A percentile compares a stretch with the other conserved stretches of the same genome.
Conservation (phyloP, 2,797 vertebrate species). For the Falco concolor region DNA sequence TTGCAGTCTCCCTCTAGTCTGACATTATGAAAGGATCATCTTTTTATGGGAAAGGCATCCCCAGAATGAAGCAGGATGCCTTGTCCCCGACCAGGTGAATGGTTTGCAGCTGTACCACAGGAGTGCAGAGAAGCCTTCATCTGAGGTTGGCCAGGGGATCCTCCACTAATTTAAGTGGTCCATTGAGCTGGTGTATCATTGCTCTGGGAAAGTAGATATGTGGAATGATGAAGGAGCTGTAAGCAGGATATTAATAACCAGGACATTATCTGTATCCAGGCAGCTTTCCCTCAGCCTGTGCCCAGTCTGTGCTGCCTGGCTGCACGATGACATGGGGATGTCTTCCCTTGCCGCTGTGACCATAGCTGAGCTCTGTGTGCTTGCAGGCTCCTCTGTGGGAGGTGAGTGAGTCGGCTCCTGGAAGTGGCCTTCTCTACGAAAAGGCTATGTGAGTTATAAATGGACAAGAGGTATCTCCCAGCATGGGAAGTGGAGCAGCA, state of each 20-base stretch:
- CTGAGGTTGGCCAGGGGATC: background rate
- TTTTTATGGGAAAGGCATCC: background rate
- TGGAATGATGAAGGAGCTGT: background rate
- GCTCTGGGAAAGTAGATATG: accelerated
- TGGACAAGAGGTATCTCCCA: background rate
- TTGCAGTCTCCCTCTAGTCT: background rate
- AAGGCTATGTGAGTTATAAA: background rate
- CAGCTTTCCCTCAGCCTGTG: background rate
- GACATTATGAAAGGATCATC: background rate
- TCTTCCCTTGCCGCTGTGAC: background rate
- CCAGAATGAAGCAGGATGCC: background rate
- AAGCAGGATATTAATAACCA: background rate
- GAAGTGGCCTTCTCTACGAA: background rate
- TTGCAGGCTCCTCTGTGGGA: background rate
- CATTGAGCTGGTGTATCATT: background rate
- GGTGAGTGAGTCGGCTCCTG: background rate
- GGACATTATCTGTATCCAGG: background rate
- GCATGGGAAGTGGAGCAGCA: background rate
- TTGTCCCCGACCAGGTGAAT: background rate
- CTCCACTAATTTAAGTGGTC: background rate
- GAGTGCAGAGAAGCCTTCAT: background rate
- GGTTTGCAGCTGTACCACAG: background rate
- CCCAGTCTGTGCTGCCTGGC: background rate
- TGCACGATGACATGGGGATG: background rate
- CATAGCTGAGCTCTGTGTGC: background rate